Evolutionary conservation across 2,113 vertebrate species (phyloP), one percentile per base, ranked within the genome.

Genomic region (Nymphicus hollandicus): DNA sequence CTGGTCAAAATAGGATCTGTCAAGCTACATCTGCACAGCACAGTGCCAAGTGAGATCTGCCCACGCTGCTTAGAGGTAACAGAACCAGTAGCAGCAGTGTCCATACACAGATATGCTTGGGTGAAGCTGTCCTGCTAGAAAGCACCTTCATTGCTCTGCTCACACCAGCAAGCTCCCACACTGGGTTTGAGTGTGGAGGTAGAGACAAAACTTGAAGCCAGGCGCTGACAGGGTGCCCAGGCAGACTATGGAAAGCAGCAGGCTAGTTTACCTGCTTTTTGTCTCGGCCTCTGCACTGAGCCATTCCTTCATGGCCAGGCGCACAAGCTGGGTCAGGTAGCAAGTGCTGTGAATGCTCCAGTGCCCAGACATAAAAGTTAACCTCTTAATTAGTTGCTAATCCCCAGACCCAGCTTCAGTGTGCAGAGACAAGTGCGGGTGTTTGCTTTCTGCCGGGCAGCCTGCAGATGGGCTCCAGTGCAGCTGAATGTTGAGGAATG

Each of bases 31-130:
- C 35, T 24, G 31, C 43, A 33, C n/a, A 66, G 41, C 37, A 9
- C 0, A 2, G 56, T 8, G 49, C 22, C 60, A 35, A 47, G 31
- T 18, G 56, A 12, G 13, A 35, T 55, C 80, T 47, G 33, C 27
- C 16, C 17, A 2, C 1, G 5, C 23, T 61, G 39, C 44, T 56
- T 28, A 16, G n/a, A 49, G 41, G 28, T 60, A 73, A 3, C 6
- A 33, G 58, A 44, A 63, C 7, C 1, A 2, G 24, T 0, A 33
- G 43, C 29, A 69, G 66, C 14, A 0, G 0, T 4, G 24, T 17
- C 56, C 2, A 1, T 4, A 22, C 76, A 12, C 58, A 49, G 41
- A 58, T 43, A 29, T 35, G 9, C 61, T 39, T 22, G 43, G 52
- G 56, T 63, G 55, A 20, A 44, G 33, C 66, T 25, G 7, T 52